Evolutionary conservation across 2,888 invertebrate species (phyloP).

Genomic region (Melanotus villosus): DNA sequence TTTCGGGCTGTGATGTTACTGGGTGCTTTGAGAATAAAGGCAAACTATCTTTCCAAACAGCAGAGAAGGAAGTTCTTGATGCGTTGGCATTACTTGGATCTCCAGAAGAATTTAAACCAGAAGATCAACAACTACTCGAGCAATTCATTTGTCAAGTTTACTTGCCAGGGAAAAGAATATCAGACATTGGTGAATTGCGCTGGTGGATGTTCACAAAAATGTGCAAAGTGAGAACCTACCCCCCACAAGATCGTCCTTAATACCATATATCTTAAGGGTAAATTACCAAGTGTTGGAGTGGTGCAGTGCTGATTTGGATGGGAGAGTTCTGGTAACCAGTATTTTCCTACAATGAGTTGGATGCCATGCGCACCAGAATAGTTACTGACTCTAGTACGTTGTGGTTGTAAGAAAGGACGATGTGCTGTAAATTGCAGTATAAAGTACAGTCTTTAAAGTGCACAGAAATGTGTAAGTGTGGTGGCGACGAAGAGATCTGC

Average conservation of each 20-base stretch:
- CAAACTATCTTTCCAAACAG: background rate
- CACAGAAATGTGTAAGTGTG: conserved; percentile 5
- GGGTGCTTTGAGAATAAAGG: background rate
- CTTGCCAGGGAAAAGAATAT: background rate
- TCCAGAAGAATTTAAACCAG: background rate
- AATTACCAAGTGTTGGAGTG: conserved; percentile 2
- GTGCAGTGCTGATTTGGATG: background rate
- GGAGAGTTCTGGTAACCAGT: background rate
- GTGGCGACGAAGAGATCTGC: too few relatives aligned
- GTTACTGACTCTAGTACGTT: background rate
- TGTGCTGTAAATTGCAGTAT: too few relatives aligned
- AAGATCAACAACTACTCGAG: background rate
- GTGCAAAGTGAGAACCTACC: background rate
- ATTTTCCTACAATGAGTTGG: background rate
- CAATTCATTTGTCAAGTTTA: too few relatives aligned
- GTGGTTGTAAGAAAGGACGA: background rate
- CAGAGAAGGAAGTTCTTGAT: conserved; percentile 1
- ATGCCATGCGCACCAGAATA: background rate
- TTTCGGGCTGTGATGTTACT: background rate
- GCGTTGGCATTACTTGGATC: background rate
- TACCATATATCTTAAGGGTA: conserved; percentile 1
- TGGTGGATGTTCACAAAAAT: conserved; percentile 1
- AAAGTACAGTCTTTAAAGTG: background rate
- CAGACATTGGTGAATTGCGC: background rate
- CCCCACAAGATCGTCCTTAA: background rate